Evolutionary conservation across 2,888 invertebrate species (phyloP).

Genomic region (Andricus quercusramuli): DNA sequence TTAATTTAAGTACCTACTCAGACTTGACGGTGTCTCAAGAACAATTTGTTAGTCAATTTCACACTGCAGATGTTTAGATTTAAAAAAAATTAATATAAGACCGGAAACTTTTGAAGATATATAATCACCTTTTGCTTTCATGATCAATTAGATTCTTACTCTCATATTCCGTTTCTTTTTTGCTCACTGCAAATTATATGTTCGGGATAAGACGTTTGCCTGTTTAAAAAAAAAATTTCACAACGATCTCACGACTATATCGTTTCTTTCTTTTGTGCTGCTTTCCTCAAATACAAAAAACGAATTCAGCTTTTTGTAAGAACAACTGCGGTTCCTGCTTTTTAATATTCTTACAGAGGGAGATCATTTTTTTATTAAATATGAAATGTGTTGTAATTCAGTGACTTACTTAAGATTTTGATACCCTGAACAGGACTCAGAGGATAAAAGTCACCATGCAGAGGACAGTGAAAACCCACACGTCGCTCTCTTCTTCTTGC

Average conservation of each 20-base stretch:
- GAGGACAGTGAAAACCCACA: constrained; percentile 88
- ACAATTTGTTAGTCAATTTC: background rate
- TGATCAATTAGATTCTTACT: background rate
- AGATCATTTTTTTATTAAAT: background rate
- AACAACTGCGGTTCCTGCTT: background rate
- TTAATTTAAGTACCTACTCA: background rate
- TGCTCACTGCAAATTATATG: constrained; percentile 24
- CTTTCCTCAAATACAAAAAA: background rate
- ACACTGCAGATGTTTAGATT: no score
- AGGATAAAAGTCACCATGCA: constrained; percentile 89
- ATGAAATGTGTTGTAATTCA: background rate
- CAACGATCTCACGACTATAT: constrained; percentile 2
- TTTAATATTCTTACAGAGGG: background rate
- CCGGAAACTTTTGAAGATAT: no score
- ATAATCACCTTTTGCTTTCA: background rate
- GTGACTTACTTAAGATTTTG: constrained; percentile 71
- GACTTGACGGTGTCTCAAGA: background rate
- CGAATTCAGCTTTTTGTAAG: background rate
- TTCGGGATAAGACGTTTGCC: background rate
- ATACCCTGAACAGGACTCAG: constrained; percentile 82
- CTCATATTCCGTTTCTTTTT: background rate
- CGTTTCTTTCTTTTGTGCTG: background rate
- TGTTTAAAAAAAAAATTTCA: background rate
- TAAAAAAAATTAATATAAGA: no score
- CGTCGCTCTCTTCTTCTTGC: constrained; percentile 85